Evolutionary conservation across 2,888 invertebrate species (phyloP), one percentile per base, ranked within the genome.

Genomic region (Allophyes oxyacanthae): DNA sequence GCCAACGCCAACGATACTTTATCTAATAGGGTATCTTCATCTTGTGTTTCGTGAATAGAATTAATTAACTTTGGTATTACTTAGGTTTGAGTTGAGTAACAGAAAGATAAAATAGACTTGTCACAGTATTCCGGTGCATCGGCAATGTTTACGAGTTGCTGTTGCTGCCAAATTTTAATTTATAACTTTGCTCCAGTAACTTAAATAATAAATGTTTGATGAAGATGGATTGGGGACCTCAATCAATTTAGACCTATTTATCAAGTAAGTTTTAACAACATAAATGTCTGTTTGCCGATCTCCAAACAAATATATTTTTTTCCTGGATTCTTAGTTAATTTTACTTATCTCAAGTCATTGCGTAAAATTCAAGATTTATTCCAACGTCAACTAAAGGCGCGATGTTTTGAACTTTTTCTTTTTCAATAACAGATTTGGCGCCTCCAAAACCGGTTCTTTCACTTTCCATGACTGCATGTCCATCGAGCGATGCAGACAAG

Each of bases 391-490:
- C 15, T 8, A 14, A 43, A 64, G 55, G 53, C 65, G 36, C 53
- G 42, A 30, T 54, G 55, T 59, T 68, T 62, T 69, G 59, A 77
- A 82, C 85, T 83, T 84, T 86, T 86, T 83, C 82, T 79, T 82
- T 82, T 73, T 61, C 74, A 77, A 72, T 61, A 75, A 72, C 76
- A 78, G 76, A 78, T 82, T 85, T 82, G 85, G 85, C 86, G 84
- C 83, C 85, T 76, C 77, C 69, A 44, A 77, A 88, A 91, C 92
- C 86, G 86, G 92, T 88, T 84, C 55, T 84, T 83, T 89, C 90
- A 92, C 92, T 92, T 92, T 92, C 91, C 85, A 81, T 81, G 66
- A 59, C 75, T 72, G 75, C 64, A 59, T 65, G 62, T 70, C 75
- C 68, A 72, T 72, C 75, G 74, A 77, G 65, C 77, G 71, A 69